Evolutionary conservation across 2,113 vertebrate species (phyloP).

Genomic region (Channa argus): DNA sequence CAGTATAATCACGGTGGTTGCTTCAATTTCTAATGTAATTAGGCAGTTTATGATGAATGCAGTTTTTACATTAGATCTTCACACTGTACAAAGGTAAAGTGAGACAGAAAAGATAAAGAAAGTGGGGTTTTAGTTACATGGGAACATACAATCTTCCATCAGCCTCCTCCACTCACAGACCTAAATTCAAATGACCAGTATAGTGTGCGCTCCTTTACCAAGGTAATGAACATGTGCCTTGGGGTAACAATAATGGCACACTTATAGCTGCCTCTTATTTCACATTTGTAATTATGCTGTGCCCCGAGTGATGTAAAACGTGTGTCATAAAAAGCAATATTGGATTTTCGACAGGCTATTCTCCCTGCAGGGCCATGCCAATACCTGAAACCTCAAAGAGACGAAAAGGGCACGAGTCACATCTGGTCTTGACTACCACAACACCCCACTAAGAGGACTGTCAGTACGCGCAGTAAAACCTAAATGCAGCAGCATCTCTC

Average conservation of each 20-base stretch:
- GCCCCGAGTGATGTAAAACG: conserved; percentile 53
- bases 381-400: conserved; percentile 22
- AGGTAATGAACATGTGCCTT: neutral
- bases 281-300: conserved; percentile 59
- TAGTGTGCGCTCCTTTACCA: conserved; percentile 7
- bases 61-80: too few relatives aligned
- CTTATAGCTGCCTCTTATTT: conserved; percentile 53
- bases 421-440: too few relatives aligned
- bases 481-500: too few relatives aligned
- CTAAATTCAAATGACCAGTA: conserved; percentile 6
- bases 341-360: conserved; percentile 39
- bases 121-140: neutral
- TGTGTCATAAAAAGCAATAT: conserved; percentile 47
- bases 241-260: conserved; percentile 32
- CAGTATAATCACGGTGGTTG: too few relatives aligned
- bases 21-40: too few relatives aligned
- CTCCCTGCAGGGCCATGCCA: neutral
- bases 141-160: neutral
- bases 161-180: neutral
- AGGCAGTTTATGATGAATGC: too few relatives aligned
- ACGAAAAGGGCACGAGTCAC: neutral
- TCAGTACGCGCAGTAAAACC: too few relatives aligned
- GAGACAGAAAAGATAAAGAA: neutral
- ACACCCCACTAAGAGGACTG: too few relatives aligned
- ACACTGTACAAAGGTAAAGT: neutral